Evolutionary conservation across 2,888 invertebrate genomes (phyloP).

Genomic region (Macroteleia sp.): DNA sequence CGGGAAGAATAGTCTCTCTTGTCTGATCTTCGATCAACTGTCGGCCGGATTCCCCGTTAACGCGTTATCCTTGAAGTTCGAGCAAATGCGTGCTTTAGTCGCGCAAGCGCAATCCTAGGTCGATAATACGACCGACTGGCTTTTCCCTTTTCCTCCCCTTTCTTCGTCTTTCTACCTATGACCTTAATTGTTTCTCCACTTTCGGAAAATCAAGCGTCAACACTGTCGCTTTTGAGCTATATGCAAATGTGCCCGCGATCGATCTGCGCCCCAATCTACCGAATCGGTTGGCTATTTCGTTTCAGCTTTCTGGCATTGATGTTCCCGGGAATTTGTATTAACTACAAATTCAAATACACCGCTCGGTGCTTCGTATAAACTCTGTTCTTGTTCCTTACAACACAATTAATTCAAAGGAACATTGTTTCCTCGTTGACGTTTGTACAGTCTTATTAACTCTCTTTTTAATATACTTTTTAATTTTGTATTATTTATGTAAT

Average conservation of each 20-base stretch:
- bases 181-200: slow-evolving; percentile 47
- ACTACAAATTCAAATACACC: too few species aligned
- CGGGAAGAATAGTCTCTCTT: slow-evolving; percentile 35
- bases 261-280: neutral
- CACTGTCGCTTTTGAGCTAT: slow-evolving; percentile 22
- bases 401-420: too few species aligned
- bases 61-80: slow-evolving; percentile 52
- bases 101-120: slow-evolving; percentile 81
- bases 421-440: neutral
- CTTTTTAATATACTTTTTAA: neutral
- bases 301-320: slow-evolving; percentile 71
- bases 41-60: slow-evolving; percentile 8
- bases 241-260: slow-evolving; percentile 15
- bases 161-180: slow-evolving; percentile 47
- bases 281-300: slow-evolving; percentile 19
- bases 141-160: slow-evolving; percentile 49
- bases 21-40: slow-evolving; percentile 60
- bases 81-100: slow-evolving; percentile 78
- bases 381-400: too few species aligned
- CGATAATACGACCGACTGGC: slow-evolving; percentile 70
- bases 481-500: too few species aligned
- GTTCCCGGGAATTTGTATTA: slow-evolving; percentile 71
- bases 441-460: slow-evolving; percentile 36
- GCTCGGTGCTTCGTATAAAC: too few species aligned
- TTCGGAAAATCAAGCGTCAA: slow-evolving; percentile 21